Percentiles rank a stretch among this genome's conserved stretches.
phyloP scores from a whole-genome alignment of 2,113 vertebrate species.

The Hiodon alosoides region DNA sequence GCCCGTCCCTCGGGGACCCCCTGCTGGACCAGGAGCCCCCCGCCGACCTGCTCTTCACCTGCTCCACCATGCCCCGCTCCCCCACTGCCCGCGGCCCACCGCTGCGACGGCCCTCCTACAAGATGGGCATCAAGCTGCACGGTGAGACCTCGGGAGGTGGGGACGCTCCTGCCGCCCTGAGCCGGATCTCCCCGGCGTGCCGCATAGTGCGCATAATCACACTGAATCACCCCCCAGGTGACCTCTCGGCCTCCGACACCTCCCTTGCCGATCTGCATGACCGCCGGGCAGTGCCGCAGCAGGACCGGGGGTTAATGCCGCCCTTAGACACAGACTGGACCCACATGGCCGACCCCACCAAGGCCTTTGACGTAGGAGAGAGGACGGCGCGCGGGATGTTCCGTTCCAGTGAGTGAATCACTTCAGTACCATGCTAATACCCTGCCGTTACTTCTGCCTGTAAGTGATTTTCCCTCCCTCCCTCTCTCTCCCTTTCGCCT shows the following conservation, averaged over 20 bases:
- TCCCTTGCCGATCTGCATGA: slow-evolving; percentile 80
- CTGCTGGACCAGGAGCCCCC: slow-evolving; percentile 75
- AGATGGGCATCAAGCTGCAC: slow-evolving; percentile 76
- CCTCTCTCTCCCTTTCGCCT: slow-evolving; percentile 26
- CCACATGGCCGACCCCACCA: slow-evolving; percentile 88
- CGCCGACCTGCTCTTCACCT: slow-evolving; percentile 84
- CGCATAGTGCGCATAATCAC: not conserved
- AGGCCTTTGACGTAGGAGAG: slow-evolving; percentile 85
- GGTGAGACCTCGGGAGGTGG: slow-evolving; percentile 52
- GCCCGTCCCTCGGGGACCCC: slow-evolving; percentile 59
- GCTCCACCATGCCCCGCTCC: slow-evolving; percentile 75
- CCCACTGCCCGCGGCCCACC: slow-evolving; percentile 75
- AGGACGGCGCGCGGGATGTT: not conserved
- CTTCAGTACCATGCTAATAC: too few species aligned
- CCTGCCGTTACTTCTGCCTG: too few species aligned
- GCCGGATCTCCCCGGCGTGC: not conserved
- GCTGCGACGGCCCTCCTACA: slow-evolving; percentile 74
- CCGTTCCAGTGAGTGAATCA: not conserved
- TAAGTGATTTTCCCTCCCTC: not conserved
- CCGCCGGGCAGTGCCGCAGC: slow-evolving; percentile 69
- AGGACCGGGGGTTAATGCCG: slow-evolving; percentile 85
- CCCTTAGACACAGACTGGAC: slow-evolving; percentile 88
- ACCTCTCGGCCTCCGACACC: slow-evolving; percentile 81
- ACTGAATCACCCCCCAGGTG: slow-evolving; percentile 57
- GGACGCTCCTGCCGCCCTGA: not conserved